Evolutionary conservation across 2,797 vertebrate species (phyloP).

Genomic region (Pseudopleuronectes americanus): DNA sequence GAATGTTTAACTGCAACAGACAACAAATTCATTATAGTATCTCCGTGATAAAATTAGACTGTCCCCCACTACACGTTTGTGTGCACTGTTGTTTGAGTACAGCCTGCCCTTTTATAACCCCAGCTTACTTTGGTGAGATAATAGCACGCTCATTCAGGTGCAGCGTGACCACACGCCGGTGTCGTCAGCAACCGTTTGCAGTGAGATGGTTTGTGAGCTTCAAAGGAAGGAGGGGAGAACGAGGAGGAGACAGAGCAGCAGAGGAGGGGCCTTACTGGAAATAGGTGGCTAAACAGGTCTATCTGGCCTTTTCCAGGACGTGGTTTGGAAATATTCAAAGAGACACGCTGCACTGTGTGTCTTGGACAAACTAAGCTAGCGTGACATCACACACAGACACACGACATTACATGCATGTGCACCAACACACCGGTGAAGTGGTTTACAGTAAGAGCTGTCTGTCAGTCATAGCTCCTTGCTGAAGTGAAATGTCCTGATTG

Average conservation of each 20-base stretch:
- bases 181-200: slow-evolving; percentile 26
- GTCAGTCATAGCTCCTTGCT: slow-evolving; percentile 1
- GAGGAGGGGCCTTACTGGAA: slow-evolving; percentile 81
- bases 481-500: slow-evolving; percentile 28
- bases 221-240: slow-evolving; percentile 31
- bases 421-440: slow-evolving; percentile 1
- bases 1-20: too few species aligned
- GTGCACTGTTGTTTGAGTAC: neutral
- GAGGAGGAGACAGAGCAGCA: slow-evolving; percentile 67
- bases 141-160: slow-evolving; percentile 15
- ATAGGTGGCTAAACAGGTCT: slow-evolving; percentile 74
- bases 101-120: neutral
- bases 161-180: slow-evolving; percentile 21
- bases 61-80: too few species aligned
- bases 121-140: too few species aligned
- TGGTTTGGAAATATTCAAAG: slow-evolving; percentile 57
- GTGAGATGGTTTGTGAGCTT: slow-evolving; percentile 9
- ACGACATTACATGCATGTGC: slow-evolving; percentile 2
- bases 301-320: slow-evolving; percentile 75
- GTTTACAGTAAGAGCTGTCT: neutral
- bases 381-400: neutral
- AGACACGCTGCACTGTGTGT: neutral
- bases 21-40: too few species aligned
- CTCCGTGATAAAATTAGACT: too few species aligned
- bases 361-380: slow-evolving; percentile 8